A percentile compares a stretch with the other conserved stretches of the same genome.
phyloP scores from a whole-genome alignment of 2,888 invertebrate species.

The Spatulosminthurus flaviceps region DNA sequence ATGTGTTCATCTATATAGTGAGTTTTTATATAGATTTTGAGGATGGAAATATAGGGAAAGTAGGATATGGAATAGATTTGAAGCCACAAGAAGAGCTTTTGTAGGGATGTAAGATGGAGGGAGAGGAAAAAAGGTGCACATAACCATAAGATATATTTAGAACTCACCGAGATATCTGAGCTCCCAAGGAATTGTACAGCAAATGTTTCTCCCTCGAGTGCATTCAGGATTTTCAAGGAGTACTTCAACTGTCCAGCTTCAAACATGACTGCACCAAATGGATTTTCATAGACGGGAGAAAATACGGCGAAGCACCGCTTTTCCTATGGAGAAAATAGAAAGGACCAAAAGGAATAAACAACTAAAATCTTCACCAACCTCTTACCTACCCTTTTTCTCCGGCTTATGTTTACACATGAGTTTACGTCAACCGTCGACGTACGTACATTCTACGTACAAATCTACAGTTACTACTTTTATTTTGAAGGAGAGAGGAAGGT shows the following conservation, averaged over 20 bases:
- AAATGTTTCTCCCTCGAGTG: conserved; percentile 63
- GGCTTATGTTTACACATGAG: too few relatives aligned
- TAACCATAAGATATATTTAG: conserved; percentile 3
- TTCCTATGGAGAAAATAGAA: conserved; percentile 52
- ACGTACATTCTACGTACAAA: too few relatives aligned
- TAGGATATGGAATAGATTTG: not conserved
- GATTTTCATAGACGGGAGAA: conserved; percentile 63
- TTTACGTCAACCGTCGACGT: too few relatives aligned
- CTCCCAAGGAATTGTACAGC: conserved; percentile 63
- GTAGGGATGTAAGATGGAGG: conserved; percentile 10
- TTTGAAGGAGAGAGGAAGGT: too few relatives aligned
- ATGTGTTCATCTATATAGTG: not conserved
- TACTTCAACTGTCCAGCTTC: conserved; percentile 64
- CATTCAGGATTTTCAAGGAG: conserved; percentile 63
- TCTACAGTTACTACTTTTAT: too few relatives aligned
- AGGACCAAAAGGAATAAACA: too few relatives aligned
- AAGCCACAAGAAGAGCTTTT: not conserved
- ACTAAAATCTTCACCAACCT: too few relatives aligned
- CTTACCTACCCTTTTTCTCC: too few relatives aligned
- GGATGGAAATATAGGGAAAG: too few relatives aligned
- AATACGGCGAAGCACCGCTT: conserved; percentile 63
- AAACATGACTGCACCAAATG: conserved; percentile 63
- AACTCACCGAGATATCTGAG: conserved; percentile 62
- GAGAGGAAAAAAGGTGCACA: conserved; percentile 2
- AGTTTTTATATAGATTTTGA: too few relatives aligned